phyloP scores from a whole-genome alignment of 1,140 invertebrate genomes.

The Drosophila tropicalis region DNA sequence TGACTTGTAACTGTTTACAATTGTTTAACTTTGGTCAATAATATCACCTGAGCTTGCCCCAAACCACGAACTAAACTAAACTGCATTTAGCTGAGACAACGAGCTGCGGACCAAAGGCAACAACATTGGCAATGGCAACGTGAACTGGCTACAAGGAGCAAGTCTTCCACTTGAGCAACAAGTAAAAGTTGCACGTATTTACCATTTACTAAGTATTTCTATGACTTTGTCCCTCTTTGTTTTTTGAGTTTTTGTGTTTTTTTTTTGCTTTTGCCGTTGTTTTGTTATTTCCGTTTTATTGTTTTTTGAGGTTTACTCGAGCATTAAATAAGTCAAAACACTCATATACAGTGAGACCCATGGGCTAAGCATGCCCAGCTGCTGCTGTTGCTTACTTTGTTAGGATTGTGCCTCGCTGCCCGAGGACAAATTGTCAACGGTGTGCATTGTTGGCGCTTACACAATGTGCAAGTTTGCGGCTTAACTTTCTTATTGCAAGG shows the following conservation, averaged over 20 bases:
- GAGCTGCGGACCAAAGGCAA: constrained; percentile 21
- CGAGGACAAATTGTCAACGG: constrained; percentile 74
- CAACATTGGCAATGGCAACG: constrained; percentile 27
- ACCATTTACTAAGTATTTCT: constrained; percentile 74
- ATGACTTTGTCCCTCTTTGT: constrained; percentile 68
- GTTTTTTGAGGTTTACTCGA: constrained; percentile 67
- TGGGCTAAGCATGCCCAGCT: constrained; percentile 7
- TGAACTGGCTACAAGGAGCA: constrained; percentile 20
- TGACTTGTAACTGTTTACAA: constrained; percentile 66
- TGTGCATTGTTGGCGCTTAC: constrained; percentile 61
- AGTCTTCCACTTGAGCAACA: constrained; percentile 49
- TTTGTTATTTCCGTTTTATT: constrained; percentile 31
- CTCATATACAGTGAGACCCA: constrained; percentile 37
- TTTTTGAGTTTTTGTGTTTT: constrained; percentile 53
- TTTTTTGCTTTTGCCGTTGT: constrained; percentile 9
- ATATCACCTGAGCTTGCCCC: constrained; percentile 64
- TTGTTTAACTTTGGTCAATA: constrained; percentile 77
- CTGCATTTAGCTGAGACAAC: constrained; percentile 52
- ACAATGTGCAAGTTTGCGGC: constrained; percentile 64
- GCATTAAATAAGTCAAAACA: constrained; percentile 76
- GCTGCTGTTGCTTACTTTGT: constrained; percentile 7
- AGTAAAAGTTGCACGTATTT: constrained; percentile 72
- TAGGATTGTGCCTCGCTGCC: constrained; percentile 35
- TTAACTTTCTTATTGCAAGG: constrained; percentile 56
- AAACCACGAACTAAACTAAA: constrained; percentile 50